phyloP scores from a whole-genome alignment of 92 coral and sea anemone species.

The Epizoanthus stellaris region DNA sequence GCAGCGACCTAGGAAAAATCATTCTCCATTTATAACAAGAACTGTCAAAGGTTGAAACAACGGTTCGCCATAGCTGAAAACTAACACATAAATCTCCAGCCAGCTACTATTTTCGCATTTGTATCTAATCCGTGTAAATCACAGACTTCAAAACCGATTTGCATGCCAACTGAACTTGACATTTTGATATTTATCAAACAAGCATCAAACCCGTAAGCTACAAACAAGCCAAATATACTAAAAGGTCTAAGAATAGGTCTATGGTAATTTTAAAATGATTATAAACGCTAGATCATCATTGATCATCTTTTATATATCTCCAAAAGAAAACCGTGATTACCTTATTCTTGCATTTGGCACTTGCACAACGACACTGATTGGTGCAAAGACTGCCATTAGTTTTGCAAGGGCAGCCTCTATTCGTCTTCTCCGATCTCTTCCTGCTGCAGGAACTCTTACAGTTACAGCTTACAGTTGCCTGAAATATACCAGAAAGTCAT shows the following conservation, averaged over 20 bases:
- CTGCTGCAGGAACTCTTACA: constrained; percentile 35
- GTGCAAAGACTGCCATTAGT: constrained; percentile 17
- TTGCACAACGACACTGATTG: constrained; percentile 25
- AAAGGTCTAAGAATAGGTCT: constrained; percentile 2
- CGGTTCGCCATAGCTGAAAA: too few relatives aligned
- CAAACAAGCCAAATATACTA: too few relatives aligned
- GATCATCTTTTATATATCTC: neutral
- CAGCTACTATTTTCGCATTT: too few relatives aligned
- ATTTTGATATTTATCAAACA: neutral
- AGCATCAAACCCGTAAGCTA: too few relatives aligned
- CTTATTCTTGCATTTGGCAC: constrained; percentile 27
- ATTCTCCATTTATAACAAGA: too few relatives aligned
- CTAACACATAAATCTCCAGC: too few relatives aligned
- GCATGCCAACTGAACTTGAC: neutral
- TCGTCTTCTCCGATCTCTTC: constrained; percentile 16
- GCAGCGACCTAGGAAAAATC: too few relatives aligned
- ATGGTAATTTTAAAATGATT: neutral
- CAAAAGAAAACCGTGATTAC: constrained; percentile 16
- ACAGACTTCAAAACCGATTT: neutral
- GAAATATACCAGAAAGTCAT: constrained; percentile 24
- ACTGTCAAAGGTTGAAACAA: too few relatives aligned
- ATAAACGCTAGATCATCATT: too few relatives aligned
- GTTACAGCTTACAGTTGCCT: constrained; percentile 17
- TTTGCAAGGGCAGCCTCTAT: constrained; percentile 28
- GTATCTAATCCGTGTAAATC: too few relatives aligned